Conservation (phyloP, 2,797 vertebrate species). For the Microtus obscurus region DNA sequence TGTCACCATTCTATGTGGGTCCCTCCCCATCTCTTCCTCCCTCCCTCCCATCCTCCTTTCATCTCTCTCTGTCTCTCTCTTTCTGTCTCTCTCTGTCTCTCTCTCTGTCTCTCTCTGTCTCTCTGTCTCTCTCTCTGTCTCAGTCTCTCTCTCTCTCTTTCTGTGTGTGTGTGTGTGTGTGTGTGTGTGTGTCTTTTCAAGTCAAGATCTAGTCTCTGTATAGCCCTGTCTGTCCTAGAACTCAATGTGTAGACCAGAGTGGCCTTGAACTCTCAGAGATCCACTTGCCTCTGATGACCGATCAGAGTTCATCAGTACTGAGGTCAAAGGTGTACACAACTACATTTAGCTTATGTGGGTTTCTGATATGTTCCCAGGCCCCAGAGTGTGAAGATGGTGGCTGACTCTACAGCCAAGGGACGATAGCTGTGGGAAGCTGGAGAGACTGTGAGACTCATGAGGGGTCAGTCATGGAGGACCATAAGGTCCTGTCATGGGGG, state of each 20-base stretch:
- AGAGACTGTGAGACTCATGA: too few relatives aligned
- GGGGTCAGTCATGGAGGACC: too few relatives aligned
- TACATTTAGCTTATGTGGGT: neutral
- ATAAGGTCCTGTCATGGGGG: too few relatives aligned
- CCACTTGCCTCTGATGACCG: neutral
- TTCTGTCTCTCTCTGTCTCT: neutral
- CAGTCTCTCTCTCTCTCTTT: neutral
- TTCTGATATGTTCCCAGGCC: neutral
- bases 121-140: neutral
- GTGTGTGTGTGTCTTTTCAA: neutral
- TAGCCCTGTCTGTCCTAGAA: neutral
- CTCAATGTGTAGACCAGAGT: neutral
- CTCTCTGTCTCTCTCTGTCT: neutral
- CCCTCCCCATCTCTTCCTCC: fast-evolving
- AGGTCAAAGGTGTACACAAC: neutral
- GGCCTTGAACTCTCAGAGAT: neutral
- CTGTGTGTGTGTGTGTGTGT: too few relatives aligned
- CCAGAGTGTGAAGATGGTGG: neutral
- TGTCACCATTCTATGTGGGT: neutral
- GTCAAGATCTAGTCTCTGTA: neutral
- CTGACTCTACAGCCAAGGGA: neutral
- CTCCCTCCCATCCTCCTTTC: too few relatives aligned
- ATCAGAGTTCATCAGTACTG: neutral
- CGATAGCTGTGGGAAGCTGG: too few relatives aligned
- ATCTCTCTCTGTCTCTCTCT: too few relatives aligned